These are phyloP conservation scores for Stegodyphus dumicola DNA, from an alignment of 1,140 invertebrate species.

Conservation along the genomic window DNA sequence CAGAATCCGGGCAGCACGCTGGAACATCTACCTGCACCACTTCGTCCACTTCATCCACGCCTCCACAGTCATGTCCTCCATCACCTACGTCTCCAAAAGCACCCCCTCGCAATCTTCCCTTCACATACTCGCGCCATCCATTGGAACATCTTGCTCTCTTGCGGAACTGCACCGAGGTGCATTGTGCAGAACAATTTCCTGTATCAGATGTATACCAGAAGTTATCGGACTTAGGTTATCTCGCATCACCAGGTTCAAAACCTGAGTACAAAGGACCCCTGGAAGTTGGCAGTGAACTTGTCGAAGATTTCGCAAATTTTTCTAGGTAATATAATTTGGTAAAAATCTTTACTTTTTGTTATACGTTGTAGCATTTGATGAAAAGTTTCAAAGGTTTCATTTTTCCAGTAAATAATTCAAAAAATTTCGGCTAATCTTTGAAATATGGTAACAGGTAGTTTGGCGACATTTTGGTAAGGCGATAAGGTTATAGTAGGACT, in stretches of 20 bases:
- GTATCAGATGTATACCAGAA: slow-evolving; percentile 17
- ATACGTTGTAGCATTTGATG: no score
- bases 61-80: slow-evolving; percentile 33
- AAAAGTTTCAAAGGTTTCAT: no score
- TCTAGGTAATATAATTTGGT: background rate
- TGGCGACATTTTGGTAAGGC: no score
- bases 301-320: slow-evolving; percentile 68
- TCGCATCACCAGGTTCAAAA: slow-evolving; percentile 19
- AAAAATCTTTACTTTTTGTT: no score
- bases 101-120: slow-evolving; percentile 24
- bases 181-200: slow-evolving; percentile 45
- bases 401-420: no score
- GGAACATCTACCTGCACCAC: background rate
- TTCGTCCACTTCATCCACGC: slow-evolving; percentile 15
- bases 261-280: slow-evolving; percentile 55
- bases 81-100: slow-evolving; percentile 9
- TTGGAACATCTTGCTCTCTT: slow-evolving; percentile 47
- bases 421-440: no score
- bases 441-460: no score
- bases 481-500: no score
- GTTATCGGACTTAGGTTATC: slow-evolving; percentile 25
- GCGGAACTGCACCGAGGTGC: slow-evolving; percentile 42
- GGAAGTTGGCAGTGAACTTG: slow-evolving; percentile 67
- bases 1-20: slow-evolving; percentile 55
- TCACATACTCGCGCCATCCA: slow-evolving; percentile 44